Evolutionary conservation across 2,888 invertebrate genomes (phyloP).

Genomic region (Neuroscelio doddi): DNA sequence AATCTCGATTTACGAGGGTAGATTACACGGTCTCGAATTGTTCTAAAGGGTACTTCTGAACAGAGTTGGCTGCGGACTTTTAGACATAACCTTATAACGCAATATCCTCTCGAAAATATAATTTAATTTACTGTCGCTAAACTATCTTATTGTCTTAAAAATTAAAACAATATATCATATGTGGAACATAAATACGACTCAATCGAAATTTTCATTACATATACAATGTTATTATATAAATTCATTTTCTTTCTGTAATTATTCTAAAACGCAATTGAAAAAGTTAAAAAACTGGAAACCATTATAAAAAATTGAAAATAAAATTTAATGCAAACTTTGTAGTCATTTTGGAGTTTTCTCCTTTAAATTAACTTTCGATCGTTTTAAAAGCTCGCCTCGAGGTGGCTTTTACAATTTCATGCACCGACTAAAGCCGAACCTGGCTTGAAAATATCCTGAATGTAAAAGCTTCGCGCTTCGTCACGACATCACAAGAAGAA

Average conservation of each 20-base stretch:
- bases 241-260: no score
- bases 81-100: slow-evolving; percentile 21
- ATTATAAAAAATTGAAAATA: neutral
- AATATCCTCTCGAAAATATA: slow-evolving; percentile 12
- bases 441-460: slow-evolving; percentile 14
- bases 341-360: slow-evolving; percentile 15
- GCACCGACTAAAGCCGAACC: slow-evolving; percentile 14
- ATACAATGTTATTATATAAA: no score
- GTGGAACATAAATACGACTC: no score
- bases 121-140: slow-evolving; percentile 10
- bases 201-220: no score
- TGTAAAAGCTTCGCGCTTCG: slow-evolving; percentile 13
- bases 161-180: no score
- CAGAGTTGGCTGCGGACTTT: slow-evolving; percentile 32
- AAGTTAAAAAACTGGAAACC: neutral
- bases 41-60: slow-evolving; percentile 34
- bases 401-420: slow-evolving; percentile 19
- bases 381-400: slow-evolving; percentile 23
- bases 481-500: slow-evolving; percentile 15
- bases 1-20: slow-evolving; percentile 42
- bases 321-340: slow-evolving; percentile 12
- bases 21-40: slow-evolving; percentile 41
- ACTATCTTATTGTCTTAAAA: no score
- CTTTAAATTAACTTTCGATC: slow-evolving; percentile 26
- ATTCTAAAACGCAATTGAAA: no score